A percentile compares a stretch with the other conserved stretches of the same genome.
These are phyloP conservation scores for Paracentrotus lividus DNA, from an alignment of 53 echinoderm and acorn worm genomes.

Conservation along the genomic window DNA sequence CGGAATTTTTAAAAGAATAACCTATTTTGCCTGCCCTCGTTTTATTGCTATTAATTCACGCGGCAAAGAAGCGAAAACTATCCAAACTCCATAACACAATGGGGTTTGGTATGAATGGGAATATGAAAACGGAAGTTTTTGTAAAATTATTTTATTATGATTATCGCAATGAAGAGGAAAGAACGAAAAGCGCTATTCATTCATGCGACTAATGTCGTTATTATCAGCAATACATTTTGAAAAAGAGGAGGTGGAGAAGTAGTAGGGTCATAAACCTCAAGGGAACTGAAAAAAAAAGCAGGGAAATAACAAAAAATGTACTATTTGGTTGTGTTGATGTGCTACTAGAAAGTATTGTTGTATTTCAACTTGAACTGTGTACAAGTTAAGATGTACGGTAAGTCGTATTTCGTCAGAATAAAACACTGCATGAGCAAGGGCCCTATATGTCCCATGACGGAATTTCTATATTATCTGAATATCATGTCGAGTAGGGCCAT, in stretches of 20 bases:
- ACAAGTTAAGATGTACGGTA: no score
- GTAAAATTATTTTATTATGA: slow-evolving; percentile 30
- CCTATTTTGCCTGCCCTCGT: slow-evolving; percentile 20
- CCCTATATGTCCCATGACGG: no score
- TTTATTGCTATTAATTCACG: neutral
- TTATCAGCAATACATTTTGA: neutral
- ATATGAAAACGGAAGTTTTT: slow-evolving; percentile 17
- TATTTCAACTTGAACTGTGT: no score
- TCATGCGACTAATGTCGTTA: neutral
- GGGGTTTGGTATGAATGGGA: slow-evolving; percentile 14
- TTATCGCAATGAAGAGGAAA: neutral
- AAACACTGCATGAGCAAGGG: no score
- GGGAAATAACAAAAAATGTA: neutral
- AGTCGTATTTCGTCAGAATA: no score
- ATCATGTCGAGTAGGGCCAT: no score
- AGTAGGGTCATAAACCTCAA: neutral
- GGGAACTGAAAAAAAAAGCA: neutral
- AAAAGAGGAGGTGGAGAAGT: neutral
- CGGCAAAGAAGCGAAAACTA: neutral
- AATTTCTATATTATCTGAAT: no score
- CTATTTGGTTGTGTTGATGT: neutral
- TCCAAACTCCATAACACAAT: slow-evolving; percentile 9
- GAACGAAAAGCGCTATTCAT: neutral
- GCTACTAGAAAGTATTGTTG: neutral
- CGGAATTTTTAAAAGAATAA: neutral